These are phyloP conservation scores for Branchellion lobata DNA, from an alignment of 2,888 invertebrate species.

Conservation along the genomic window DNA sequence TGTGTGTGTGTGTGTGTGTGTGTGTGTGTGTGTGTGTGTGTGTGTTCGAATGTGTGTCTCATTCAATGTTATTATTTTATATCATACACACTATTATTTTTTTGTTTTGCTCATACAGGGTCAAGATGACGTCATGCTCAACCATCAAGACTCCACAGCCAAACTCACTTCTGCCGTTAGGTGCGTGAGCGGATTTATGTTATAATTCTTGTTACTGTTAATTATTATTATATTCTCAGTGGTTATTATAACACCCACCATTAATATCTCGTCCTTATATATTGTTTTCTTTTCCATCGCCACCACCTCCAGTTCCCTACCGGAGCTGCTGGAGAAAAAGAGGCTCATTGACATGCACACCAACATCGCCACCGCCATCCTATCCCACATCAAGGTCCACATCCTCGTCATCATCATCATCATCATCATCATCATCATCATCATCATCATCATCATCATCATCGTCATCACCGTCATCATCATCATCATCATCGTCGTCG, in stretches of 20 bases:
- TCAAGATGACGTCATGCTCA: slow-evolving; percentile 68
- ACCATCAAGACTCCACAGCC: slow-evolving; percentile 63
- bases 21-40: too few species aligned
- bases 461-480: slow-evolving; percentile 32
- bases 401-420: slow-evolving; percentile 4
- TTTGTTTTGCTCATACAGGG: too few species aligned
- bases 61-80: too few species aligned
- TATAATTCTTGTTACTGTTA: neutral
- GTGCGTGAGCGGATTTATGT: slow-evolving; percentile 48
- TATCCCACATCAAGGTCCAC: slow-evolving; percentile 67
- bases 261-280: neutral
- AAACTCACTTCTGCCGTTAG: slow-evolving; percentile 86
- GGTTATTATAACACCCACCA: neutral
- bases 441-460: slow-evolving; percentile 31
- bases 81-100: too few species aligned
- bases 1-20: too few species aligned
- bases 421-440: slow-evolving; percentile 35
- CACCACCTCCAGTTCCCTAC: slow-evolving; percentile 70
- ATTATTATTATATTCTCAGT: neutral
- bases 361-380: slow-evolving; percentile 81
- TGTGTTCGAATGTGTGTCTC: too few species aligned
- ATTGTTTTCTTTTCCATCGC: neutral
- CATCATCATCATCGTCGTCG: slow-evolving; percentile 23
- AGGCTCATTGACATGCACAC: slow-evolving; percentile 97
- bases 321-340: slow-evolving; percentile 94